Evolutionary conservation across 2,888 invertebrate species (phyloP).

Genomic region (Pyrochroa serraticornis): DNA sequence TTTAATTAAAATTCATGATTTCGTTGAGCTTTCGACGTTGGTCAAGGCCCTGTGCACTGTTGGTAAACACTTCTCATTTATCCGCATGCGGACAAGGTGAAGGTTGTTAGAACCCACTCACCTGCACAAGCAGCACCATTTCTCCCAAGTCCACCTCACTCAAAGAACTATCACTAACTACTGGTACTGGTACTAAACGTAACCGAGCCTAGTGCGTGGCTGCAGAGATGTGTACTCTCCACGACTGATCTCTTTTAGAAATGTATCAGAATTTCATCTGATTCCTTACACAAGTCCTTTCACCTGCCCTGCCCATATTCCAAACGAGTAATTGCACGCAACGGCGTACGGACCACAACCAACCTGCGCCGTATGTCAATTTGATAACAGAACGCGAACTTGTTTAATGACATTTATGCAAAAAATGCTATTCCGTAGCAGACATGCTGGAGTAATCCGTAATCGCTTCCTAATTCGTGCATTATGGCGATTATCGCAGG

Average conservation of each 20-base stretch:
- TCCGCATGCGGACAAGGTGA: constrained; percentile 33
- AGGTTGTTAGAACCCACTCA: constrained; percentile 42
- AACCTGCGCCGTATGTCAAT: constrained; percentile 29
- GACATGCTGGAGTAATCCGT: constrained; percentile 7
- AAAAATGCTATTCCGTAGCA: constrained; percentile 21
- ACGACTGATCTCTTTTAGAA: constrained; percentile 54
- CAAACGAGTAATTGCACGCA: constrained; percentile 39
- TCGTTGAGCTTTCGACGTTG: not conserved
- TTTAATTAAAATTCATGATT: not conserved
- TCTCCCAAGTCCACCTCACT: constrained; percentile 39
- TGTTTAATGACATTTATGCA: constrained; percentile 34
- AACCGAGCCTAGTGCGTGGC: constrained; percentile 18
- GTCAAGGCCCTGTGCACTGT: not conserved
- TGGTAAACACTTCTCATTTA: constrained; percentile 2
- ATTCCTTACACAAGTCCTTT: constrained; percentile 50
- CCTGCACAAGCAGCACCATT: constrained; percentile 44
- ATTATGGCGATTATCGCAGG: constrained; percentile 6
- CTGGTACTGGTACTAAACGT: constrained; percentile 6
- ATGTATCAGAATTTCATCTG: constrained; percentile 55
- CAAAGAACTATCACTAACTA: constrained; percentile 46
- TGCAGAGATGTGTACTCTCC: constrained; percentile 37
- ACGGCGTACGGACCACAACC: constrained; percentile 25
- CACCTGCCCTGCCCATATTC: constrained; percentile 51
- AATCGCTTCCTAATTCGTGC: constrained; percentile 23
- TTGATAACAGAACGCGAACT: constrained; percentile 32